Evolutionary conservation across 2,888 invertebrate species (phyloP), one percentile per base, ranked within the genome.

Genomic region (Parochlus steinenii): DNA sequence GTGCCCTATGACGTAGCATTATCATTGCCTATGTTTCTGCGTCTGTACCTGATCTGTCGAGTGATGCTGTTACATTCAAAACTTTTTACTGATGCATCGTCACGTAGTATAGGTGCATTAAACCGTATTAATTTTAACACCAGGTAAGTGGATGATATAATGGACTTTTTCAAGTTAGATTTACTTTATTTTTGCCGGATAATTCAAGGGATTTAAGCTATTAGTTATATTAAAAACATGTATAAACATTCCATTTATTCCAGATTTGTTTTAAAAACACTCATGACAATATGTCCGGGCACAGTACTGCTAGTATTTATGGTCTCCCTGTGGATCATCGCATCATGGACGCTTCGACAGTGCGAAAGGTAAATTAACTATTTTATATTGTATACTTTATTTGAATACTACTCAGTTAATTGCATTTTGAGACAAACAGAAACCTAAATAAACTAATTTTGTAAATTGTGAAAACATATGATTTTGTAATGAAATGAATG

Each of bases 271-370:
- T 71, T 93, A 55, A 93, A 93, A 67, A 98, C 98, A 43, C 70
- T 99, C 49, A 99, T 99, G 98, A 98, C 98, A 57, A 95, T 99
- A 61, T 98, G 97, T 63, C 98, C 98, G 37, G 97, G 77, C 61
- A 95, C 77, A 43, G 95, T 98, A 49, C 74, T 99, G 50, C 70
- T 98, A 52, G 95, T 97, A 47, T 95, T 98, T 70, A 98, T 98
- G 86, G 90, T 97, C 45, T 93, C 95, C 6, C 67, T 98, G 43
- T 99, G 98, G 98, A 90, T 99, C 60, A 93, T 98, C 51, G 97
- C 97, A 45, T 93, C 92, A 54, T 98, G 98, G 98, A 92, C 93
- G 43, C 67, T 99, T 48, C 73, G 98, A 46, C 90, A 95, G 51
- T 98, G 98, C 61, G 98, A 99, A 70, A 83, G 97, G 93, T 95